Evolutionary conservation across 2,888 invertebrate genomes (phyloP), one percentile per base, ranked within the genome.

Genomic region (Steromphala cineraria): DNA sequence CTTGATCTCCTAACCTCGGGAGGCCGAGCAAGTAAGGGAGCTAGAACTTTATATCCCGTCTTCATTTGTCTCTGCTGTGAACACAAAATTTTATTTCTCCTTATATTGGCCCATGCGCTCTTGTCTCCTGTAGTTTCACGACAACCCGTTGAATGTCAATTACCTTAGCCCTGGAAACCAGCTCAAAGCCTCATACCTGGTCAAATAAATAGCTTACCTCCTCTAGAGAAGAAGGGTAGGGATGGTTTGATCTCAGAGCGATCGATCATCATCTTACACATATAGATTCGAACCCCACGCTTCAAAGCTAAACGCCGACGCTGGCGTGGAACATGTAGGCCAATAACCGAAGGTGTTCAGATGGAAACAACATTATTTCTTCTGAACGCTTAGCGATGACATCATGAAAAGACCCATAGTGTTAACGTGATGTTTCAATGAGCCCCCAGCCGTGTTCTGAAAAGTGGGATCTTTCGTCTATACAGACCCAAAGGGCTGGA

Each of bases 51-150:
- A 55, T 76, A 53, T 15, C 15, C 53, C n/a, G 19, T 24, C 53
- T 76, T 76, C 53, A 76, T 76, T 55, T 76, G 55, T 76, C 76
- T 74, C 76, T 17, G 76, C 55, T 28, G 76, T 19, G 76, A 76
- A 28, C 53, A 76, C 76, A 76, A 76, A 76, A 53, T 55, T 76
- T 55, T 76, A 76, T 76, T 53, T 31, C 76, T 55, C 55, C 53
- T 71, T 71, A 71, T 71, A 36, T 28, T 36, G 36, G 28, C 71
- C 36, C 19, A 10, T 36, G 28, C 36, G n/a, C 4, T 19, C 15
- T 36, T 31, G 28, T 36, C 40, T 28, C 71, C 71, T 71, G 71
- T 31, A 19, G 71, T 71, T 71, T 71, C 71, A 71, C 36, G 71
- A 71, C 71, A 71, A 19, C 36, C n/a, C 28, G 28, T 71, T 71